Evolutionary conservation across 1,140 invertebrate genomes (phyloP).

Genomic region (Pararge aegeria): DNA sequence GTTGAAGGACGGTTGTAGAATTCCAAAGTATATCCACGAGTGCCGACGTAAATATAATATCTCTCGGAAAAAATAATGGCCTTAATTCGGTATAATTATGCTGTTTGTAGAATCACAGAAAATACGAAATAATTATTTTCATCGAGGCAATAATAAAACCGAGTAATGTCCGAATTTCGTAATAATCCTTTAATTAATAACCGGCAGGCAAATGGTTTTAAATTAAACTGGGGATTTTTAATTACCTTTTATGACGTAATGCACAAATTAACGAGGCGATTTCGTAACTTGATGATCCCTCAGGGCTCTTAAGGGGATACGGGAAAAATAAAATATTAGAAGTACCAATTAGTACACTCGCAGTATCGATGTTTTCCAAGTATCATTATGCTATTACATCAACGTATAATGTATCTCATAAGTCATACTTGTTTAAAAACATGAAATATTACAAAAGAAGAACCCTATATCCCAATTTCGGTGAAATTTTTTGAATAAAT

Average conservation of each 20-base stretch:
- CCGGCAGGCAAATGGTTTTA: conserved; percentile 7
- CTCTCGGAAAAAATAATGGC: not conserved
- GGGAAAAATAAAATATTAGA: no score
- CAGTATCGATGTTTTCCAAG: no score
- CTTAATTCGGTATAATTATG: conserved; percentile 3
- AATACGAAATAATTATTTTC: conserved; percentile 7
- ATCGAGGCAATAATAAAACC: conserved; percentile 3
- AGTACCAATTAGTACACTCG: no score
- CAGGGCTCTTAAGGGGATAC: not conserved
- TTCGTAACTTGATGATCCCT: not conserved
- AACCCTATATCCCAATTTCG: no score
- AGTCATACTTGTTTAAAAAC: no score
- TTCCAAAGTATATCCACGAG: no score
- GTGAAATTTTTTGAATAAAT: no score
- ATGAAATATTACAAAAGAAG: no score
- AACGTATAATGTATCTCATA: no score
- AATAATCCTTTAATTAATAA: conserved; percentile 11
- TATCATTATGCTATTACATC: no score
- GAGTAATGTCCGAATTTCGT: conserved; percentile 6
- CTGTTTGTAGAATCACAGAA: conserved; percentile 2
- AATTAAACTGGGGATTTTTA: not conserved
- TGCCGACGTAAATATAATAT: no score
- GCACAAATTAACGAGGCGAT: not conserved
- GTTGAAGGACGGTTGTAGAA: no score
- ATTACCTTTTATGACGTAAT: conserved; percentile 5